Evolutionary conservation across 2,888 invertebrate genomes (phyloP).

Genomic region (Sphinx pinastri): DNA sequence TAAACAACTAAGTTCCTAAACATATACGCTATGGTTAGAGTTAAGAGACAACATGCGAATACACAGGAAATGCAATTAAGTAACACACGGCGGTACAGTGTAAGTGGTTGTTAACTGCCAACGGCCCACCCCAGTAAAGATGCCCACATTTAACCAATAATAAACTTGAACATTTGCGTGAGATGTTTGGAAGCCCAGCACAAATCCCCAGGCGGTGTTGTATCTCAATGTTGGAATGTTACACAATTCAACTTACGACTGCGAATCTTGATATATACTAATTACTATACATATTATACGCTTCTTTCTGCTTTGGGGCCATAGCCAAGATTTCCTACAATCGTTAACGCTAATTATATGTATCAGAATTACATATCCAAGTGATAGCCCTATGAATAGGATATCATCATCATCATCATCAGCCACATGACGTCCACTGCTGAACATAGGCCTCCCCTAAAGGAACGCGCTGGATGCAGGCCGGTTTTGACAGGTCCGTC

Average conservation of each 20-base stretch:
- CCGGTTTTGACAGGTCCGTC: too few species aligned
- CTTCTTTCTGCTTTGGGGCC: too few species aligned
- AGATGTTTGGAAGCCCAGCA: conserved; percentile 1
- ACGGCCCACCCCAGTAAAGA: background rate
- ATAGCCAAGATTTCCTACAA: too few species aligned
- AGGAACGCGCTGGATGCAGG: too few species aligned
- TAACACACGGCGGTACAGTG: background rate
- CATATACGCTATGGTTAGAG: too few species aligned
- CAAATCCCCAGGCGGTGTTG: background rate
- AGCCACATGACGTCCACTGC: too few species aligned
- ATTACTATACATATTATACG: background rate
- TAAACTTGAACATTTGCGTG: conserved; percentile 18
- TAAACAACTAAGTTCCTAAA: too few species aligned
- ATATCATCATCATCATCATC: too few species aligned
- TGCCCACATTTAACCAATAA: background rate
- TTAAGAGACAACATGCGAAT: background rate
- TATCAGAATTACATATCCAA: too few species aligned
- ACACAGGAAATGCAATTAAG: background rate
- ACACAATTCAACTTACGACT: background rate
- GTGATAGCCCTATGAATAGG: too few species aligned
- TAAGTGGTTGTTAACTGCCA: background rate
- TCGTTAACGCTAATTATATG: too few species aligned
- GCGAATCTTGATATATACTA: background rate
- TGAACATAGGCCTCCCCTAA: too few species aligned
- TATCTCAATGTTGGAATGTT: conserved; percentile 10